phyloP scores from a whole-genome alignment of 2,888 invertebrate species.

The Dascillus cervinus region DNA sequence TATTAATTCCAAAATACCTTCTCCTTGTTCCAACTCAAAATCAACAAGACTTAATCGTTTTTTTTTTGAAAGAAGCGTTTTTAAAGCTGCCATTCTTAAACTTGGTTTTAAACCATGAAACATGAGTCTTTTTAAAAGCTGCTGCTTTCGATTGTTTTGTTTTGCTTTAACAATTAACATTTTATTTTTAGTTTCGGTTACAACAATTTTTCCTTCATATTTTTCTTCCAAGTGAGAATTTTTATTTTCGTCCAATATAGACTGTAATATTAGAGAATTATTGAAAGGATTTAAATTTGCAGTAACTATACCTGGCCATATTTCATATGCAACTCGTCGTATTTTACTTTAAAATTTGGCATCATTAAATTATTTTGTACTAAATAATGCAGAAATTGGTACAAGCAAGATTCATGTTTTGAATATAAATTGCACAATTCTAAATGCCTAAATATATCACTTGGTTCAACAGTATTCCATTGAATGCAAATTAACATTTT shows the following conservation, averaged over 20 bases:
- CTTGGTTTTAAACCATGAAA: constrained; percentile 40
- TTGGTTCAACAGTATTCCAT: constrained; percentile 44
- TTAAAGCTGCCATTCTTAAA: constrained; percentile 27
- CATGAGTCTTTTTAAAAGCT: constrained; percentile 37
- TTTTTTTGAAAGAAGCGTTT: too few species aligned
- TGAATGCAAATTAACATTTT: constrained; percentile 46
- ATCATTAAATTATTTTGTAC: constrained; percentile 45
- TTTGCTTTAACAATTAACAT: constrained; percentile 36
- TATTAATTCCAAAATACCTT: too few species aligned
- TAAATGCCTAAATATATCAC: constrained; percentile 47
- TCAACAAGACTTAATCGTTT: too few species aligned
- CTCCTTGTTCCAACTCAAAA: too few species aligned
- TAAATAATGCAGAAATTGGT: constrained; percentile 44
- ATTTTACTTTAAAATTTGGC: constrained; percentile 44
- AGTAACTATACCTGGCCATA: constrained; percentile 44
- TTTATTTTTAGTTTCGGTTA: constrained; percentile 32
- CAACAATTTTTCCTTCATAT: constrained; percentile 26
- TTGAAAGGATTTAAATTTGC: too few species aligned
- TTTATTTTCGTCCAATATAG: constrained; percentile 20
- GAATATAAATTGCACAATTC: constrained; percentile 50
- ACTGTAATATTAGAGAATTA: constrained; percentile 9
- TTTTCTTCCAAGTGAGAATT: constrained; percentile 22
- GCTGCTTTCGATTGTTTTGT: constrained; percentile 37
- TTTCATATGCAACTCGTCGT: constrained; percentile 43
- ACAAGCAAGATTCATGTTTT: constrained; percentile 51